Evolutionary conservation across 1,140 invertebrate species (phyloP).

Genomic region (Stegodyphus dumicola): DNA sequence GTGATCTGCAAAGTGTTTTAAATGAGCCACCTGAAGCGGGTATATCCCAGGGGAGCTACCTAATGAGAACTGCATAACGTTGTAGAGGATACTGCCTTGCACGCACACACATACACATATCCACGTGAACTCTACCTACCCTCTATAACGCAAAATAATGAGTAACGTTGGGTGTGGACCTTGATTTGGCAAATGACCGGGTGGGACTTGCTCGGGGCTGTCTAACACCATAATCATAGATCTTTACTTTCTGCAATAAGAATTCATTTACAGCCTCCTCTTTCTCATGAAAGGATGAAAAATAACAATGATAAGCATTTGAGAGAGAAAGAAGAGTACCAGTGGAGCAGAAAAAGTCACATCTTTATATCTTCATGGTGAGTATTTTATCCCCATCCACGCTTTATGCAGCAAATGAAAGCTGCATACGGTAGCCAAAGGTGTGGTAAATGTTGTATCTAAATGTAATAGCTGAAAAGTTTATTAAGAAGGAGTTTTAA

Average conservation of each 20-base stretch:
- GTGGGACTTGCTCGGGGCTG: conserved; percentile 18
- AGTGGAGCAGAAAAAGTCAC: background rate
- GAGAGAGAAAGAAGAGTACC: background rate
- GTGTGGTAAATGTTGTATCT: too few species aligned
- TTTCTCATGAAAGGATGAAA: background rate
- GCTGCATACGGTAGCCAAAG: background rate
- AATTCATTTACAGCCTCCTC: conserved; percentile 18
- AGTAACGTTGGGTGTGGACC: conserved; percentile 59
- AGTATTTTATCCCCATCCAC: background rate
- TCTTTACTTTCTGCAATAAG: conserved; percentile 28
- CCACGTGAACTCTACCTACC: conserved; percentile 9
- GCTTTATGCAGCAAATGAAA: background rate
- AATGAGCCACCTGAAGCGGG: conserved; percentile 52
- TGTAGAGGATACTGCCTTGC: conserved; percentile 15
- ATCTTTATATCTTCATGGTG: background rate
- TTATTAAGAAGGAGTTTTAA: too few species aligned
- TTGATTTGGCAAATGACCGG: conserved; percentile 34
- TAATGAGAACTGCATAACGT: conserved; percentile 42
- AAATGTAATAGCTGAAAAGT: too few species aligned
- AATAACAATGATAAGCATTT: background rate
- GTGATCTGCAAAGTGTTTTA: conserved; percentile 44
- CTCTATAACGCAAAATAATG: conserved; percentile 38
- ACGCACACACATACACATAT: background rate
- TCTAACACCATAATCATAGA: conserved; percentile 47
- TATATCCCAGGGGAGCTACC: background rate